Conservation (phyloP, 1,140 invertebrate genomes). For the Campodea augens region DNA sequence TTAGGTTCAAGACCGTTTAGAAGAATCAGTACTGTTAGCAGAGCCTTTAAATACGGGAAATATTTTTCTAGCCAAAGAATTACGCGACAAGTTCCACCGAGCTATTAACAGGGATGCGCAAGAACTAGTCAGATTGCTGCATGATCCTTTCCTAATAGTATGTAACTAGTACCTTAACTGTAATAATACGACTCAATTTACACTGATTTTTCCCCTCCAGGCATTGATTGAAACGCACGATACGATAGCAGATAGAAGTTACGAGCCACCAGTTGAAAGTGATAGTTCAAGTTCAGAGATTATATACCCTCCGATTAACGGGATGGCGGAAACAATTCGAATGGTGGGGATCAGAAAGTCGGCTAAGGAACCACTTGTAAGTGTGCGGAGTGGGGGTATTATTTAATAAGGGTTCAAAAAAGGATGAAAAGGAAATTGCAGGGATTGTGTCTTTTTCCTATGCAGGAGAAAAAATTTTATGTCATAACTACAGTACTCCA, state of each 20-base stretch:
- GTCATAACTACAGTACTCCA: no score
- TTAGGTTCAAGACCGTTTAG: constrained; percentile 30
- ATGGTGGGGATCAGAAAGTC: constrained; percentile 77
- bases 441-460: neutral
- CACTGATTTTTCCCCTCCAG: no score
- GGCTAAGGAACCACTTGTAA: constrained; percentile 71
- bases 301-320: constrained; percentile 20
- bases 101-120: constrained; percentile 25
- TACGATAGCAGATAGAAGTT: constrained; percentile 34
- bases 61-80: constrained; percentile 19
- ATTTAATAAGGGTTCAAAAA: no score
- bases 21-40: constrained; percentile 22
- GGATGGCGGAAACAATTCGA: constrained; percentile 54
- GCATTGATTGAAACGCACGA: constrained; percentile 48
- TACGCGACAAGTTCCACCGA: constrained; percentile 21
- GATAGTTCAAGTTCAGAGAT: constrained; percentile 16
- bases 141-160: constrained; percentile 27
- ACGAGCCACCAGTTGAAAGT: constrained; percentile 21
- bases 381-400: no score
- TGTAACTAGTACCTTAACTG: constrained; percentile 1
- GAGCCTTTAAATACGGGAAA: constrained; percentile 25
- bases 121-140: constrained; percentile 28
- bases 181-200: neutral
- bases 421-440: neutral
- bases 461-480: neutral